These are phyloP conservation scores for Lepas anatifera DNA, from an alignment of 2,888 invertebrate species.

Conservation along the genomic window DNA sequence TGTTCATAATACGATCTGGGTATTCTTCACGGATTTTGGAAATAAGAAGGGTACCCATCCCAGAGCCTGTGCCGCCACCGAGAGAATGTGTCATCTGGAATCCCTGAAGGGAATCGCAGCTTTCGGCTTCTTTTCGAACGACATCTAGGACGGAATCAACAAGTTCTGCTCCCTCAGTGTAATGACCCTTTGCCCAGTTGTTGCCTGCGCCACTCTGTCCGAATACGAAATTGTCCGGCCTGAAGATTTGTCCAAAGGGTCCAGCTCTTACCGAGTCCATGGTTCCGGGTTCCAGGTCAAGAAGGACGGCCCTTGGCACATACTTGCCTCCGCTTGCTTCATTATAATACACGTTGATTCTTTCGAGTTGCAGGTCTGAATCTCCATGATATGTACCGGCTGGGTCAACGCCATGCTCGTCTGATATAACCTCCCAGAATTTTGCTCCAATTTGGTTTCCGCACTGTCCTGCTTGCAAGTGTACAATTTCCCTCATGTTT, in stretches of 20 bases:
- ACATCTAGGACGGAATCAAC: constrained; percentile 43
- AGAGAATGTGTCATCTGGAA: constrained; percentile 68
- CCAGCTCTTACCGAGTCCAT: too few relatives aligned
- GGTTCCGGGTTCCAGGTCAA: too few relatives aligned
- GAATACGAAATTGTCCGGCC: too few relatives aligned
- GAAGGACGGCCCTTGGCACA: too few relatives aligned
- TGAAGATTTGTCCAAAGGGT: too few relatives aligned
- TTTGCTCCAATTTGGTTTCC: constrained; percentile 94
- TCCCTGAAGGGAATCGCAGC: constrained; percentile 76
- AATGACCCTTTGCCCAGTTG: too few relatives aligned
- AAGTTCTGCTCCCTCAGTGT: constrained; percentile 66
- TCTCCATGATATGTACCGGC: constrained; percentile 54
- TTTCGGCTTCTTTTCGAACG: constrained; percentile 59
- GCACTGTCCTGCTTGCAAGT: constrained; percentile 87
- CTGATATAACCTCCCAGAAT: constrained; percentile 76
- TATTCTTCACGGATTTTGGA: constrained; percentile 55
- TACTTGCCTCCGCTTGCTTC: too few relatives aligned
- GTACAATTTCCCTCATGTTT: constrained; percentile 95
- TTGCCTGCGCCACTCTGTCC: too few relatives aligned
- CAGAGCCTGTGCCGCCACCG: too few relatives aligned
- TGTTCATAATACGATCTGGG: constrained; percentile 41
- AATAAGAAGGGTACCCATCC: constrained; percentile 66
- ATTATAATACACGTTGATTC: constrained; percentile 84
- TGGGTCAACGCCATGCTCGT: constrained; percentile 38
- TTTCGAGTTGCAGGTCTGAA: constrained; percentile 71